Base-by-base conservation (phyloP, 2,797 vertebrate species). In the Stomatorhinus walkeri region DNA sequence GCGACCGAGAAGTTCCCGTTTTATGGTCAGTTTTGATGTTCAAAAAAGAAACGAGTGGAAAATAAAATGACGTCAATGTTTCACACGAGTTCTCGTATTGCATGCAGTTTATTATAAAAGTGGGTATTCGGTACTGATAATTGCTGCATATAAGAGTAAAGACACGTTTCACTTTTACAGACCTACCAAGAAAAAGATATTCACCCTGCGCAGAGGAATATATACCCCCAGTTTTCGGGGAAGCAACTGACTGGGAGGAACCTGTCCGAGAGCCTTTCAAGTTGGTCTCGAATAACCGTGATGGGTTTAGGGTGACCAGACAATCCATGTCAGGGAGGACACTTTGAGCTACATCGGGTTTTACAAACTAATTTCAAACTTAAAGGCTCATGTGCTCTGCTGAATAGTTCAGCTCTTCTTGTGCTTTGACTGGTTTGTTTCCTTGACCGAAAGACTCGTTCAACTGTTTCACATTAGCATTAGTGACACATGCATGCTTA, bases 231-330 rank as follows among this genome's bases (percentile, higher is more conserved):
- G 43, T 28, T 56, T 87, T 54, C 24, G 22, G 24, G 87, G 28
- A 32, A 56, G 14, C 46, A 6, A 3, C 40, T 12, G 46, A 91
- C 40, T 93, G 88, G 64, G 89, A 88, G 81, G 93, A 90, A 89
- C 92, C 93, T 52, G 93, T 95, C 61, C 90, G 61, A 51, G 94
- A 94, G 88, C 94, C 96, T 24, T 93, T 91, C 43, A 93, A 90
- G 90, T 92, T 87, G 36, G 92, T 94, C 1, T 79, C 85, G 40
- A 90, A 91, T 89, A 92, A 90, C 8, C 92, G 93, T 76, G 88
- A 92, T 51, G 90, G 93, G 97, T 97, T 32, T 46, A 46, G 5
- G 46, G 46, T 46, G 43, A 43, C 43, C 5, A 43, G 43, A 43
- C 5, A 43, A 43, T 43, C 5, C 43, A 6, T 43, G 43, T 43